phyloP scores from a whole-genome alignment of 2,113 vertebrate genomes.

The Tenebrosternarchus preto region DNA sequence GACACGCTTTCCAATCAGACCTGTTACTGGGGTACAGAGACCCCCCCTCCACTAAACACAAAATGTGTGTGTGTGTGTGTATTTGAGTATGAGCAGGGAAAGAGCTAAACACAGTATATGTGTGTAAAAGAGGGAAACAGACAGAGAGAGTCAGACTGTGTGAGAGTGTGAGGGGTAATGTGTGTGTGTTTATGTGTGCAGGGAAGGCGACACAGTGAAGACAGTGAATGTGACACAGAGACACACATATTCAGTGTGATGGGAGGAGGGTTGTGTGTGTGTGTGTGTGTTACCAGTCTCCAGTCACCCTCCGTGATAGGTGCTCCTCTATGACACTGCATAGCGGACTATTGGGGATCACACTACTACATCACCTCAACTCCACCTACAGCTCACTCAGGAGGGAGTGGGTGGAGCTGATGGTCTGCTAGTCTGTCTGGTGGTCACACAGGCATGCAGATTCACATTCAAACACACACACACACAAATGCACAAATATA shows the following conservation, averaged over 20 bases:
- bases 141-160: slow-evolving; percentile 42
- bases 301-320: background rate
- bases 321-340: background rate
- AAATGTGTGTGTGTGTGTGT: slow-evolving; percentile 22
- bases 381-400: too few relatives aligned
- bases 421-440: too few relatives aligned
- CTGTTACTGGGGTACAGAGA: slow-evolving; percentile 69
- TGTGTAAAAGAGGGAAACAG: slow-evolving; percentile 51
- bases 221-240: too few relatives aligned
- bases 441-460: background rate
- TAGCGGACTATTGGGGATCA: slow-evolving; percentile 2
- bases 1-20: slow-evolving; percentile 78
- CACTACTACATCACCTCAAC: too few relatives aligned
- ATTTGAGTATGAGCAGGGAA: slow-evolving; percentile 29
- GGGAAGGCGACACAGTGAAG: too few relatives aligned
- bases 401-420: too few relatives aligned
- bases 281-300: background rate
- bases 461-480: background rate
- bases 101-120: too few relatives aligned
- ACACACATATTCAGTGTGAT: too few relatives aligned
- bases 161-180: slow-evolving; percentile 40
- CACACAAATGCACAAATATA: slow-evolving; percentile 4
- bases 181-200: slow-evolving; percentile 17
- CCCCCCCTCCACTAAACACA: slow-evolving; percentile 28
- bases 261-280: slow-evolving; percentile 13